Evolutionary conservation across 1,140 invertebrate species (phyloP), one percentile per base, ranked within the genome.

Genomic region (Elysia chlorotica): DNA sequence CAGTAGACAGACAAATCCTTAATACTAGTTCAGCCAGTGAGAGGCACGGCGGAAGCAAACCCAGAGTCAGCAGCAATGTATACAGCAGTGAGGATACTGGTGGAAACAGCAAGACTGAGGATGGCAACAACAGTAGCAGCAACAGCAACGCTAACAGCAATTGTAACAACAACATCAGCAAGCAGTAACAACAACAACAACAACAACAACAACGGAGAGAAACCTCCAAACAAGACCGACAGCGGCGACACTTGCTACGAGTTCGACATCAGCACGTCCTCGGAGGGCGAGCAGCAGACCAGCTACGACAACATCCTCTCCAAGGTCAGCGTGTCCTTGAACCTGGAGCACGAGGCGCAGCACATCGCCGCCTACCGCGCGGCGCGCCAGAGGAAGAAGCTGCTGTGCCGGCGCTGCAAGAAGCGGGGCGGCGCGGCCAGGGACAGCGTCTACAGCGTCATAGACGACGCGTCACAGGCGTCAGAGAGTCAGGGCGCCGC

Each of bases 241-340:
- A 77, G 71, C 65, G 74, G 74, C 41, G 82, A 83, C 48, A 82
- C 78, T 14, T 73, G 76, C 30, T 81, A 71, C 38, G 82, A 82
- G 61, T 83, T 78, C 63, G 82, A 83, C 70, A 71, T 83, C 56
- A 81, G 81, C 68, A 78, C 82, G 5, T 83, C 82, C 54, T 76
- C 75, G 72, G 82, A 80, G 69, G 78, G 79, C 70, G 78, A 81
- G 30, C 71, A 77, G 28, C 71, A 77, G 28, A 61, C 73, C 10
- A 77, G 65, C 56, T 83, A 83, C 65, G 77, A 79, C 21, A 70
- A 78, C 17, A 79, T 78, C 62, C 65, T 83, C 25, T 77, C 79
- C 35, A 82, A 82, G 74, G 77, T 82, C 2, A 76, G 79, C 70
- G 75, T 74, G 30, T 81, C 81, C 65, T 70, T 81, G 17, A 76